Base-by-base conservation (phyloP, 2,888 invertebrate genomes). In the Scaptomyza cyrtandrae region DNA sequence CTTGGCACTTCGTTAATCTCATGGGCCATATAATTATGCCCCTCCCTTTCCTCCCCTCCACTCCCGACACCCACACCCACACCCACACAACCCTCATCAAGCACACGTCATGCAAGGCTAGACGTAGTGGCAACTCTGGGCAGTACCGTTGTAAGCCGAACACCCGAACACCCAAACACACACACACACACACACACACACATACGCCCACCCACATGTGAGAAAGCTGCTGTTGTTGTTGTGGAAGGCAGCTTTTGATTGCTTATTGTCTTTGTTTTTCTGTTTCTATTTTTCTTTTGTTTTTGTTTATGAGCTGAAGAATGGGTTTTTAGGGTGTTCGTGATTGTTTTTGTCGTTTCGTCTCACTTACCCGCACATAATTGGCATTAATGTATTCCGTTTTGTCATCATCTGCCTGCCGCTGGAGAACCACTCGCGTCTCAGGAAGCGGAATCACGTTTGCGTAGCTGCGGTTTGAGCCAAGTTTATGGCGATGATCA, bases 301-400 rank as follows among this genome's bases (percentile, higher is more conserved):
- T 16, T 29, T 61, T 35, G 59, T 41, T 60, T 46, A 27, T n/a
- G 27, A 41, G 37, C 48, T 35, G 35, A 16, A 29, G 9, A 29
- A 29, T 29, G 27, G 29, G 29, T 1, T 31, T 46, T 45, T 1
- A 9, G 9, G 27, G 27, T 24, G n/a, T 24, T 24, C 24, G 14
- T 29, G 39, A 14, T 11, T 10, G 19, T 1, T 24, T 35, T 24
- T 33, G 44, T 60, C 14, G 27, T 19, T 19, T 33, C 53, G 44
- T 62, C 59, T 73, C 71, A 93, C 95, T 94, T 92, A 98, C 98
- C 92, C 96, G 95, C 78, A 98, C 95, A 93, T 94, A 98, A 92
- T 97, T 98, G 71, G 98, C 98, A 90, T 98, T 98, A 80, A 98
- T 98, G 90, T 98, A 98, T 92, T 97, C 97, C 54, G 96, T 95